phyloP scores from a whole-genome alignment of 1,140 invertebrate genomes.

The Dendroctonus ponderosae region DNA sequence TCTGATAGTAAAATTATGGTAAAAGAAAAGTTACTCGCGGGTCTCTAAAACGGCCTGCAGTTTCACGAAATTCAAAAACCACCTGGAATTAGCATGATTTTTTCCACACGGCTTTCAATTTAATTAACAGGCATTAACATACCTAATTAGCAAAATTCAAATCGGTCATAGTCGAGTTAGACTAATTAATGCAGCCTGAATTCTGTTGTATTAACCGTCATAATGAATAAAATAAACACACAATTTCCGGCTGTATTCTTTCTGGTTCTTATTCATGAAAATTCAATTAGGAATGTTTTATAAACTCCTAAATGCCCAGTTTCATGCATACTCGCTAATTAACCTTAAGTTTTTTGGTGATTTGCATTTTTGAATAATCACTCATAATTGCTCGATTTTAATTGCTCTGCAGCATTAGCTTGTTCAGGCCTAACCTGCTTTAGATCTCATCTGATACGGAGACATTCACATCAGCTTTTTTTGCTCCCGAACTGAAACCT shows the following conservation, averaged over 20 bases:
- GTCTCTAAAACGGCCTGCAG: too few species aligned
- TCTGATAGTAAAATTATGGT: too few species aligned
- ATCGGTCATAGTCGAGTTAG: constrained; percentile 19
- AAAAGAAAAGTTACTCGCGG: too few species aligned
- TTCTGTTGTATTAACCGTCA: neutral
- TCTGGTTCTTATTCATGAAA: constrained; percentile 21
- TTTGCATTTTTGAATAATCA: constrained; percentile 23
- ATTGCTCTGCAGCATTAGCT: neutral
- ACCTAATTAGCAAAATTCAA: constrained; percentile 20
- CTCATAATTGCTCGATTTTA: constrained; percentile 6
- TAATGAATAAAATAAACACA: constrained; percentile 15
- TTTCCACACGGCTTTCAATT: too few species aligned
- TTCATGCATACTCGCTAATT: constrained; percentile 27
- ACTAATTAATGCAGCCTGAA: constrained; percentile 11
- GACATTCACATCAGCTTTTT: too few species aligned
- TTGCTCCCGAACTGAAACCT: neutral
- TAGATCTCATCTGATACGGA: too few species aligned
- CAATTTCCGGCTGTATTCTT: constrained; percentile 8
- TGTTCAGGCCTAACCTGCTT: too few species aligned
- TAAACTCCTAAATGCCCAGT: constrained; percentile 19
- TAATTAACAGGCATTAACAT: neutral
- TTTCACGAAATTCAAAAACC: too few species aligned
- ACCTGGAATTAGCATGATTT: too few species aligned
- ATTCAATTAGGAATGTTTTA: constrained; percentile 27
- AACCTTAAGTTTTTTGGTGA: constrained; percentile 17